Conservation (phyloP, 2,888 invertebrate genomes). For the Metacarcinus magister region DNA sequence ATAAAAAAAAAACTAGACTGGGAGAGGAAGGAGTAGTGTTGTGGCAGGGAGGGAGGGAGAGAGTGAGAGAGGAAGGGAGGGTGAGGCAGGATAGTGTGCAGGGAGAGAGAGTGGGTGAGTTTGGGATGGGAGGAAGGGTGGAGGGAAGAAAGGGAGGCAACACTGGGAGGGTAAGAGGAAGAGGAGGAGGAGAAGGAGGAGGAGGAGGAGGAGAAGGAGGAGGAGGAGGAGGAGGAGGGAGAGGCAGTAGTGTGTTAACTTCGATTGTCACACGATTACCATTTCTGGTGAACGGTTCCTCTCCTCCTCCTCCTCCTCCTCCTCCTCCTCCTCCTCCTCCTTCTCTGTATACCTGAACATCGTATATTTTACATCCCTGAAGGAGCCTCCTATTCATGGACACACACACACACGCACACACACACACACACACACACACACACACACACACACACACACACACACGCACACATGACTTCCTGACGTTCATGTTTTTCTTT, state of each 20-base stretch:
- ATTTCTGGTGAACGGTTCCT: background rate
- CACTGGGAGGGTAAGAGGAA: background rate
- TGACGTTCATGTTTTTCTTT: background rate
- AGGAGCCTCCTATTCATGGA: background rate
- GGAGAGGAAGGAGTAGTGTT: too few species aligned
- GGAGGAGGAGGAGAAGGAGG: background rate
- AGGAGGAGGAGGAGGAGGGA: background rate
- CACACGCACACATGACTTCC: constrained; percentile 33
- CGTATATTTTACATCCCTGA: background rate
- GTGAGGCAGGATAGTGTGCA: background rate
- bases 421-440: too few species aligned
- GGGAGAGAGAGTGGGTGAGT: background rate
- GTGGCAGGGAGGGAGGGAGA: background rate
- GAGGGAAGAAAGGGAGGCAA: background rate
- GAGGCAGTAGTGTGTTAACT: background rate
- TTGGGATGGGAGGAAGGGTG: background rate
- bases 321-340: background rate
- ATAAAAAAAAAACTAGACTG: too few species aligned
- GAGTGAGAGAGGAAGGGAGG: background rate
- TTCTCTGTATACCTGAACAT: too few species aligned
- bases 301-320: background rate
- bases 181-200: background rate
- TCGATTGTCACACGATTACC: constrained; percentile 12
- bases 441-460: background rate
- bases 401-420: constrained; percentile 29